Percentiles rank a stretch among this genome's conserved stretches.
Conservation (phyloP, 2,888 invertebrate genomes). For the Acanthoscelides obtectus region DNA sequence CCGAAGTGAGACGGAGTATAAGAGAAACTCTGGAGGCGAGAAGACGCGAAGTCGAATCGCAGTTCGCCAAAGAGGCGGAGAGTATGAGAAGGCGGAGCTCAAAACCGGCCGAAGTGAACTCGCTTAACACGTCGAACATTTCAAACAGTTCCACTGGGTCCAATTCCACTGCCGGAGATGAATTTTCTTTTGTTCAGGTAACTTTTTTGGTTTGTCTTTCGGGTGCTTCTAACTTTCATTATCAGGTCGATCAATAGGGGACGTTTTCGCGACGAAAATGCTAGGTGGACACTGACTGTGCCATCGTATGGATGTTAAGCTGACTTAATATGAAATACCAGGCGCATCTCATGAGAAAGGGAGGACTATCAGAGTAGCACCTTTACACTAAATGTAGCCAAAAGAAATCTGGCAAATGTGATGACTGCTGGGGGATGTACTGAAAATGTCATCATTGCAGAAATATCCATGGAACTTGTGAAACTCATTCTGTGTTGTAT, state of each 20-base stretch:
- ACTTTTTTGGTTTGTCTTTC: conserved; percentile 29
- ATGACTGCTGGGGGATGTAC: no score
- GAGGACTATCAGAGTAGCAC: no score
- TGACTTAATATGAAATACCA: no score
- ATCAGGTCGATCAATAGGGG: not conserved
- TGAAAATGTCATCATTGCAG: no score
- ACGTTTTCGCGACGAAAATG: no score
- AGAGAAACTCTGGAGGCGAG: conserved; percentile 49
- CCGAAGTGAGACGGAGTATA: conserved; percentile 51
- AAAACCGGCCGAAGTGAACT: conserved; percentile 45
- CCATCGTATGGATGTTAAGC: no score
- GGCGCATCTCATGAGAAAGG: no score
- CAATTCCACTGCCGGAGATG: conserved; percentile 40
- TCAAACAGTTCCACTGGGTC: conserved; percentile 37
- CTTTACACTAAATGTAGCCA: no score
- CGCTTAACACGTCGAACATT: conserved; percentile 32
- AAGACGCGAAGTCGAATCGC: conserved; percentile 47
- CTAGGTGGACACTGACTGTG: no score
- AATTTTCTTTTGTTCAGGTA: conserved; percentile 48
- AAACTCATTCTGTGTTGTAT: no score
- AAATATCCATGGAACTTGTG: no score
- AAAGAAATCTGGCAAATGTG: no score
- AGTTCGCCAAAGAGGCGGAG: conserved; percentile 46
- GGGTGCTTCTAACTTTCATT: conserved; percentile 23
- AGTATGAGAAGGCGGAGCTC: conserved; percentile 48